Conservation (phyloP, 2,113 vertebrate genomes). For the Otus sunia region DNA sequence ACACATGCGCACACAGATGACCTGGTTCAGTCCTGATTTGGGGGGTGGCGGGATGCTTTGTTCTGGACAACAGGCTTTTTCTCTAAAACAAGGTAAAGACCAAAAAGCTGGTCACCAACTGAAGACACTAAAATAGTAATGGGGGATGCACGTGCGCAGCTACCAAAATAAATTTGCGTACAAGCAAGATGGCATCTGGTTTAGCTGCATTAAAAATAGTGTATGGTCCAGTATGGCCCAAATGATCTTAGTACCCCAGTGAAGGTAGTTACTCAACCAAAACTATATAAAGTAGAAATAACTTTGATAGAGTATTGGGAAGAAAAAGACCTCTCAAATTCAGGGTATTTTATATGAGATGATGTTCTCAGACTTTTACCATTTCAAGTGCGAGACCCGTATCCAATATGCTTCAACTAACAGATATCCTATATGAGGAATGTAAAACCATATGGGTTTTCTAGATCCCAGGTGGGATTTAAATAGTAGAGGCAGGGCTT, state of each 20-base stretch:
- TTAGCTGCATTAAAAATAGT: neutral
- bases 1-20: neutral
- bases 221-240: neutral
- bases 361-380: neutral
- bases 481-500: neutral
- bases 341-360: neutral
- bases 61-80: neutral
- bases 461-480: neutral
- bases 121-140: neutral
- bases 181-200: neutral
- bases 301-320: neutral
- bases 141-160: neutral
- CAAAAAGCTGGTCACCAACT: fast-evolving
- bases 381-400: neutral
- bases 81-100: neutral
- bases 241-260: neutral
- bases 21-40: neutral
- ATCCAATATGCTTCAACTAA: neutral
- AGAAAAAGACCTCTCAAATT: neutral
- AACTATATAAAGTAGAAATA: neutral
- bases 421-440: neutral
- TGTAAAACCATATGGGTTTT: neutral
- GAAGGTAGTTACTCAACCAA: neutral
- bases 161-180: neutral
- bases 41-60: fast-evolving